phyloP scores from a whole-genome alignment of 2,797 vertebrate species.

The Gymnocypris eckloni region DNA sequence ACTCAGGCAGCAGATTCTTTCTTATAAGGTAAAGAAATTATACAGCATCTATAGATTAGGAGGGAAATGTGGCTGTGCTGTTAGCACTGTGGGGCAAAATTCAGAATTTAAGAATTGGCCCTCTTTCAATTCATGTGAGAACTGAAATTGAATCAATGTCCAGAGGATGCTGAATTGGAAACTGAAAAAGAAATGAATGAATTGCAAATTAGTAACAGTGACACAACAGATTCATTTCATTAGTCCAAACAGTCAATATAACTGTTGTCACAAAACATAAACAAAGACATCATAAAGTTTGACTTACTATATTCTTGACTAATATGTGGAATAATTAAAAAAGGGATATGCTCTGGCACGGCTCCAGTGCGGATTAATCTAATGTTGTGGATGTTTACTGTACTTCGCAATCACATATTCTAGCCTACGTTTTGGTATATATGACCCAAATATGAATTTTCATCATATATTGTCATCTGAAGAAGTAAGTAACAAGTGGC shows the following conservation, averaged over 20 bases:
- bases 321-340: not conserved
- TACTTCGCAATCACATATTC: too few relatives aligned
- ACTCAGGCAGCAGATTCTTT: constrained; percentile 79
- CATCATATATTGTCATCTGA: too few relatives aligned
- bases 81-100: not conserved
- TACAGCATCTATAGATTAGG: not conserved
- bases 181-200: not conserved
- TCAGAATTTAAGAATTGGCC: not conserved
- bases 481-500: too few relatives aligned
- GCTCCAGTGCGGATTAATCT: too few relatives aligned
- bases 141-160: not conserved
- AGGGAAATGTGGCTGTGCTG: not conserved
- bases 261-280: not conserved
- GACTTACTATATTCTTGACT: not conserved
- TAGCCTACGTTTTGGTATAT: too few relatives aligned
- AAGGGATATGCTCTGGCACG: too few relatives aligned
- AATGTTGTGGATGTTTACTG: too few relatives aligned
- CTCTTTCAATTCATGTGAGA: not conserved
- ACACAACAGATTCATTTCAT: not conserved
- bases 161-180: not conserved
- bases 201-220: not conserved
- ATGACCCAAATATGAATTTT: too few relatives aligned
- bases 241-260: not conserved
- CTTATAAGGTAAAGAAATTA: constrained; percentile 45
- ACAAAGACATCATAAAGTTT: not conserved